Evolutionary conservation across 1,140 invertebrate species (phyloP).

Genomic region (Drosophila mauritiana): DNA sequence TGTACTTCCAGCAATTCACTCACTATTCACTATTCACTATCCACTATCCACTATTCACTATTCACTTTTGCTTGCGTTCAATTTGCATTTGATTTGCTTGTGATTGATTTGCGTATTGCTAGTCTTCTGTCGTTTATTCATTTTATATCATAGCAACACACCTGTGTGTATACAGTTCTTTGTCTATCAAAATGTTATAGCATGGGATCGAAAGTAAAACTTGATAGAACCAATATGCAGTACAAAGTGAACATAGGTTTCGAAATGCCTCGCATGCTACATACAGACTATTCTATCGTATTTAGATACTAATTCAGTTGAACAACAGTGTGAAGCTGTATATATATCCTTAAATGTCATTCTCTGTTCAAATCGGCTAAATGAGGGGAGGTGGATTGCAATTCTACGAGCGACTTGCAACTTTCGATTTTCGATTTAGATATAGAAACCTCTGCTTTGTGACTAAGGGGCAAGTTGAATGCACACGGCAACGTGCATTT

Average conservation of each 20-base stretch:
- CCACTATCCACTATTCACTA: slow-evolving; percentile 11
- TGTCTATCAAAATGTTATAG: slow-evolving; percentile 39
- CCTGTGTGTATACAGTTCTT: slow-evolving; percentile 70
- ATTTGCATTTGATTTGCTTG: slow-evolving; percentile 72
- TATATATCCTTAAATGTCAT: slow-evolving; percentile 30
- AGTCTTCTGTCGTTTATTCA: slow-evolving; percentile 39
- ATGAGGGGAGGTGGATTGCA: neutral
- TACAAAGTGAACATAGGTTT: neutral
- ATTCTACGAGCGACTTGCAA: neutral
- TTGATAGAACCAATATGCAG: neutral
- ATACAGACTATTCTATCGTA: slow-evolving; percentile 25
- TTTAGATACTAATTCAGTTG: slow-evolving; percentile 17
- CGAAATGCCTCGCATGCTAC: slow-evolving; percentile 10
- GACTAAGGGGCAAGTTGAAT: slow-evolving; percentile 18
- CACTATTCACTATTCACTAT: slow-evolving; percentile 2
- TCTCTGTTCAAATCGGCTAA: neutral
- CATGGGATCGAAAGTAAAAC: slow-evolving; percentile 20
- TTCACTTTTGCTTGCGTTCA: slow-evolving; percentile 20
- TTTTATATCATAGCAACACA: slow-evolving; percentile 81
- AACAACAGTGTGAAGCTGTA: slow-evolving; percentile 30
- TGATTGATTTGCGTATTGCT: slow-evolving; percentile 63
- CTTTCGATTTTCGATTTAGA: neutral
- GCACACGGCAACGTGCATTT: slow-evolving; percentile 24
- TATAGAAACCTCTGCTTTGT: slow-evolving; percentile 34
- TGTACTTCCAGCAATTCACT: neutral